Percentiles rank a stretch among this genome's conserved stretches.
These are phyloP conservation scores for Penaeus japonicus DNA, from an alignment of 1,140 invertebrate genomes.

Conservation along the genomic window DNA sequence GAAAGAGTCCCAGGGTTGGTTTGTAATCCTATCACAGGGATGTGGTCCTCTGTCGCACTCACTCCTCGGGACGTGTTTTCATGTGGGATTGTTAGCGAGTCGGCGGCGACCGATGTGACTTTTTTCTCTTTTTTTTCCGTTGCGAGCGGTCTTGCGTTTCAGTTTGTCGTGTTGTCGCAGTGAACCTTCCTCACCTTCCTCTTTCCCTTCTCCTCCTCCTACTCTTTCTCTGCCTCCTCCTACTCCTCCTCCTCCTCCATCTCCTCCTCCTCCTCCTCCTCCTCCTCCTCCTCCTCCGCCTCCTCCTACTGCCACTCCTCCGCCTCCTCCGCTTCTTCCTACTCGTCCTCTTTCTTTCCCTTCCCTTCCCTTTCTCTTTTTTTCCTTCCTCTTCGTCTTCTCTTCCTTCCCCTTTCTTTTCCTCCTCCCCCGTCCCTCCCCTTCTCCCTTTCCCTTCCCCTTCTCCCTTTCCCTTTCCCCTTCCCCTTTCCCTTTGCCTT, in stretches of 20 bases:
- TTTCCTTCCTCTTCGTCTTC: background rate
- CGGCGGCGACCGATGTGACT: no score
- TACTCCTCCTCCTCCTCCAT: background rate
- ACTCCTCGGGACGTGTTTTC: no score
- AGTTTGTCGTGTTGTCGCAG: no score
- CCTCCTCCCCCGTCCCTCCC: background rate
- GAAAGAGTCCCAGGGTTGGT: no score
- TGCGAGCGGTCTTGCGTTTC: no score
- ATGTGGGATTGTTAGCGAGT: no score
- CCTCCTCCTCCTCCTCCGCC: background rate
- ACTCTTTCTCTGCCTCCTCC: background rate
- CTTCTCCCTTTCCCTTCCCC: background rate
- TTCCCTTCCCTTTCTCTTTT: background rate
- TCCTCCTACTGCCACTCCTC: background rate
- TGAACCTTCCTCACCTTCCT: background rate
- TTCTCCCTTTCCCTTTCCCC: background rate
- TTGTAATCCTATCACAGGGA: no score
- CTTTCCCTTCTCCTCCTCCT: background rate
- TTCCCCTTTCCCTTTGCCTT: background rate
- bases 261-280: background rate
- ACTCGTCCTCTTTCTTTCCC: background rate
- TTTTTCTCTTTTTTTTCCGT: no score
- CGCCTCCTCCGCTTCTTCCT: background rate
- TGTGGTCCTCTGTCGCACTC: no score
- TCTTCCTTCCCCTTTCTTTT: background rate